These are phyloP conservation scores for Reticulitermes speratus DNA, from an alignment of 1,140 invertebrate species.

Conservation along the genomic window DNA sequence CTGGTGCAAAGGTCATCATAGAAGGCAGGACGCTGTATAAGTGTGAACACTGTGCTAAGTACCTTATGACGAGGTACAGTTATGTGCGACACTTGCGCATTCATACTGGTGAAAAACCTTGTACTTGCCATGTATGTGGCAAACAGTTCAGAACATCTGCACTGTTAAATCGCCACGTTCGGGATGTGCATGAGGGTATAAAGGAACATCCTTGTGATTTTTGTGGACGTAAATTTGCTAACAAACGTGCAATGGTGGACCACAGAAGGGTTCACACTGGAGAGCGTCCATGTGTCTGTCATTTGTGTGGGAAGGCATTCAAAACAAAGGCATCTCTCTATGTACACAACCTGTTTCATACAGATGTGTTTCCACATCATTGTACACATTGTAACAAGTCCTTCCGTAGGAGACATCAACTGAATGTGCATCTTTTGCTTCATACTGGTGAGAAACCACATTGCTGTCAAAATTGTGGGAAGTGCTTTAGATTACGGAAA, in stretches of 20 bases:
- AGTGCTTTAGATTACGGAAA: slow-evolving; percentile 52
- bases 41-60: slow-evolving; percentile 59
- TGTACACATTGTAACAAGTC: slow-evolving; percentile 62
- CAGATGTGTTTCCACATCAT: slow-evolving; percentile 54
- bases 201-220: slow-evolving; percentile 58
- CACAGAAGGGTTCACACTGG: slow-evolving; percentile 61
- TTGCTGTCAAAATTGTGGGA: slow-evolving; percentile 59
- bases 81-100: slow-evolving; percentile 61
- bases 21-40: slow-evolving; percentile 54
- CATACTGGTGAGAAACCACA: slow-evolving; percentile 69
- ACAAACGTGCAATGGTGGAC: slow-evolving; percentile 52
- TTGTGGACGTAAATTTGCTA: slow-evolving; percentile 54
- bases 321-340: slow-evolving; percentile 56
- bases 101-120: slow-evolving; percentile 72
- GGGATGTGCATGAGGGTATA: slow-evolving; percentile 62
- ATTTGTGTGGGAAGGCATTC: slow-evolving; percentile 58
- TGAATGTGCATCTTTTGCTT: slow-evolving; percentile 58
- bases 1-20: slow-evolving; percentile 49
- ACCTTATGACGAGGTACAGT: slow-evolving; percentile 58
- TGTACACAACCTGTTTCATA: slow-evolving; percentile 54
- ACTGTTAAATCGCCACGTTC: slow-evolving; percentile 60
- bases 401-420: slow-evolving; percentile 58
- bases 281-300: slow-evolving; percentile 60
- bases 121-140: slow-evolving; percentile 69
- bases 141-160: slow-evolving; percentile 67